phyloP scores from a whole-genome alignment of 2,797 vertebrate species.

The Enteromius viviparus region DNA sequence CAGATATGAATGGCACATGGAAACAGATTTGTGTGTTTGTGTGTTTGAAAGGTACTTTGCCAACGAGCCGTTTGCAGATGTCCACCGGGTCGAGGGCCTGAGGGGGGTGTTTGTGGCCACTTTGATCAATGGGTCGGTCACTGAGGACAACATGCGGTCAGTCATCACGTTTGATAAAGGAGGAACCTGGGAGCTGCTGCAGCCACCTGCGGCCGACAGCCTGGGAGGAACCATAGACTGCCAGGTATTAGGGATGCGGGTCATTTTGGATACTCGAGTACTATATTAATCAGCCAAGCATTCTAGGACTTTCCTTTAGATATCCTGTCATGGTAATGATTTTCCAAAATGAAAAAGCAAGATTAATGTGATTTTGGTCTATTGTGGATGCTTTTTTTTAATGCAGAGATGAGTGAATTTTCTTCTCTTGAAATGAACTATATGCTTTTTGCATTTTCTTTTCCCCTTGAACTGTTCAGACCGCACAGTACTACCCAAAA shows the following conservation, averaged over 20 bases:
- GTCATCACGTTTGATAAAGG: constrained; percentile 99
- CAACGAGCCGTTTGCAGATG: constrained; percentile 92
- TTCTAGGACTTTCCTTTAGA: not conserved
- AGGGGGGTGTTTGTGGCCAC: constrained; percentile 94
- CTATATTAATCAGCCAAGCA: not conserved
- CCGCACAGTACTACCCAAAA: not conserved
- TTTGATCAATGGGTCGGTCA: constrained; percentile 89
- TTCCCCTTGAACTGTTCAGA: not conserved
- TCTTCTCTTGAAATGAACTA: not conserved
- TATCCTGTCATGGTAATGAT: not conserved
- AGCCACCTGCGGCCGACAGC: constrained; percentile 85
- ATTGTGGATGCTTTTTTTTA: no score
- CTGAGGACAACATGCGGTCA: constrained; percentile 94
- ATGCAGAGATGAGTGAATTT: not conserved
- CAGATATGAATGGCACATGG: constrained; percentile 13
- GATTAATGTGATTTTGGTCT: not conserved
- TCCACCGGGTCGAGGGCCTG: constrained; percentile 93
- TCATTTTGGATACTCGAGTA: not conserved
- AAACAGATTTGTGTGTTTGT: constrained; percentile 29
- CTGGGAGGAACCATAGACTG: constrained; percentile 89
- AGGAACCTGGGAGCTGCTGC: constrained; percentile 95
- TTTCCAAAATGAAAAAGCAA: not conserved
- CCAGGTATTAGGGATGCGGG: constrained; percentile 77
- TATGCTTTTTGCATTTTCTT: not conserved
- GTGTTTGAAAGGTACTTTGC: constrained; percentile 89